These are phyloP conservation scores for Leiothrix lutea DNA, from an alignment of 2,113 vertebrate species.

Conservation along the genomic window DNA sequence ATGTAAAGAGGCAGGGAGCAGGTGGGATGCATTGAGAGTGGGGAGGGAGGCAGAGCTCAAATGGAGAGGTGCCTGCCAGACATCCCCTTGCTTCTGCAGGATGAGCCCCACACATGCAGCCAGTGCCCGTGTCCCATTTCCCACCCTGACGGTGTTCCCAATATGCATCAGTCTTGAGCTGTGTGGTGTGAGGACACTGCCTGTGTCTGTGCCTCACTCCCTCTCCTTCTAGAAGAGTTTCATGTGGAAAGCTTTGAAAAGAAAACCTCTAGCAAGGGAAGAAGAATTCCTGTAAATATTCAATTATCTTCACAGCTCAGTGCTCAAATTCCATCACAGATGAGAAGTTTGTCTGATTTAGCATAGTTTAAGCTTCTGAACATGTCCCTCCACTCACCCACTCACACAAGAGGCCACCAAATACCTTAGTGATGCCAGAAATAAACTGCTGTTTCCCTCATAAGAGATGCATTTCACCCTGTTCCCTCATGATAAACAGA, in stretches of 20 bases:
- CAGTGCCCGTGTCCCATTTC: neutral
- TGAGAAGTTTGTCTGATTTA: conserved; percentile 33
- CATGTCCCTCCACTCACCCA: neutral
- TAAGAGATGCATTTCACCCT: neutral
- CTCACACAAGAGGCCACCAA: neutral
- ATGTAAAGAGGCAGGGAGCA: neutral
- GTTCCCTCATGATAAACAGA: neutral
- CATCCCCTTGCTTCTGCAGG: neutral
- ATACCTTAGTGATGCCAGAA: neutral
- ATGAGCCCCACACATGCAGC: neutral
- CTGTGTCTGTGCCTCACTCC: neutral
- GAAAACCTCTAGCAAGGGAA: neutral
- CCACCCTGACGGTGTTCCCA: neutral
- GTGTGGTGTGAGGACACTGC: accelerated
- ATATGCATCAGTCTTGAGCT: neutral
- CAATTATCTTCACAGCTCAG: conserved; percentile 37
- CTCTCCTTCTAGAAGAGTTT: neutral
- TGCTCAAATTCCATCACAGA: conserved; percentile 28
- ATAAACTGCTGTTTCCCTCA: neutral
- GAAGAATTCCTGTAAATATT: conserved; percentile 22
- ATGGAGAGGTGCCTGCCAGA: neutral
- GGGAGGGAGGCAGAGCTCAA: neutral
- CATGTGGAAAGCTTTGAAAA: neutral
- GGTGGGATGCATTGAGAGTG: neutral
- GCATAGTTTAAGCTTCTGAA: conserved; percentile 21